phyloP scores from a whole-genome alignment of 2,113 vertebrate species.

The Oriolus oriolus region DNA sequence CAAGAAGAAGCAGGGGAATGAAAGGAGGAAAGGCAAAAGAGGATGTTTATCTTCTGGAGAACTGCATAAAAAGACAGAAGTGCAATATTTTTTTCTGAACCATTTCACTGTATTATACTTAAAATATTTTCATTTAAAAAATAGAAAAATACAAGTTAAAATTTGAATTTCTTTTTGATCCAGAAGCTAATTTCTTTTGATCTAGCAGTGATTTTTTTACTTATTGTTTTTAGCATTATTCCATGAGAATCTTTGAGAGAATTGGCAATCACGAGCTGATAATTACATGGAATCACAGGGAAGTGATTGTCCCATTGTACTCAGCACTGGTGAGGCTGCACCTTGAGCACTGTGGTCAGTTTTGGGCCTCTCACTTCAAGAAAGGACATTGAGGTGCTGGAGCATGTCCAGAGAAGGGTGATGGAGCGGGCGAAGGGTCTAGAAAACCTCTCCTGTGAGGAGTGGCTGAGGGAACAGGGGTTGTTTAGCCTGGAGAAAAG shows the following conservation, averaged over 20 bases:
- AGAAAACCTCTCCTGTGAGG: not conserved
- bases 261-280: not conserved
- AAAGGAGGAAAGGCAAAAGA: not conserved
- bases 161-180: not conserved
- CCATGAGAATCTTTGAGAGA: not conserved
- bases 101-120: not conserved
- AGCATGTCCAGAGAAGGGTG: not conserved
- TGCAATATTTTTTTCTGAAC: not conserved
- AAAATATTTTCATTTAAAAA: not conserved
- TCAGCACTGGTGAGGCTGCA: not conserved
- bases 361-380: not conserved
- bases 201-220: not conserved
- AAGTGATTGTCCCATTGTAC: not conserved
- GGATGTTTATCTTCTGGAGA: not conserved
- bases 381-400: not conserved
- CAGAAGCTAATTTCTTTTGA: not conserved
- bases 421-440: not conserved
- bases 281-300: not conserved
- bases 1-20: not conserved
- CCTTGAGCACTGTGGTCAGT: not conserved
- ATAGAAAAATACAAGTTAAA: not conserved
- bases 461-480: fast-evolving
- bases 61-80: not conserved
- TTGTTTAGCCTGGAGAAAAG: not conserved
- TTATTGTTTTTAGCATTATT: not conserved